Percentiles rank a stretch among this genome's conserved stretches.
phyloP scores from a whole-genome alignment of 2,888 invertebrate species.

The Pterostichus madidus region DNA sequence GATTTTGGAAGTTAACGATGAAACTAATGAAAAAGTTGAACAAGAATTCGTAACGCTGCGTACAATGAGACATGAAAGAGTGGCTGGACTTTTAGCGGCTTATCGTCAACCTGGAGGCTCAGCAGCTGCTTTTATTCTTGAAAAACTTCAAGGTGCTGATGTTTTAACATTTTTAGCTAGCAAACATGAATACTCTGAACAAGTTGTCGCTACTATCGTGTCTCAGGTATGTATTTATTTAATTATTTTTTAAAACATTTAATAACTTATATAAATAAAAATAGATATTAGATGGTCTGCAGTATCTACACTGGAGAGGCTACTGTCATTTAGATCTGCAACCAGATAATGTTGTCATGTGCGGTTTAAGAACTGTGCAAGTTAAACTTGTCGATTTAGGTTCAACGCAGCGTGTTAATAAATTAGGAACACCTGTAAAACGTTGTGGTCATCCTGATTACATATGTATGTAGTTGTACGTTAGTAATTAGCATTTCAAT shows the following conservation, averaged over 20 bases:
- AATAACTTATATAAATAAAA: slow-evolving; percentile 48
- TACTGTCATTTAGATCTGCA: slow-evolving; percentile 93
- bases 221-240: slow-evolving; percentile 81
- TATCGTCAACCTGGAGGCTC: slow-evolving; percentile 85
- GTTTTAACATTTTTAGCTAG: slow-evolving; percentile 93
- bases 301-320: slow-evolving; percentile 97
- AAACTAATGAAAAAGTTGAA: slow-evolving; percentile 83
- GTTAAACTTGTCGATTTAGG: slow-evolving; percentile 97
- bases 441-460: slow-evolving; percentile 88
- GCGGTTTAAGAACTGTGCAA: slow-evolving; percentile 89
- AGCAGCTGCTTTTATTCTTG: slow-evolving; percentile 86
- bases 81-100: slow-evolving; percentile 87
- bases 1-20: slow-evolving; percentile 84
- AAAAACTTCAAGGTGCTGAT: slow-evolving; percentile 94
- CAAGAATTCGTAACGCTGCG: slow-evolving; percentile 92
- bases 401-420: slow-evolving; percentile 89
- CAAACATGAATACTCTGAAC: slow-evolving; percentile 94
- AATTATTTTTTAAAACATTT: slow-evolving; percentile 20
- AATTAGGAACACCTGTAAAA: slow-evolving; percentile 86
- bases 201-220: slow-evolving; percentile 92
- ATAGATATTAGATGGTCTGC: slow-evolving; percentile 90
- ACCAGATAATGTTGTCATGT: slow-evolving; percentile 97
- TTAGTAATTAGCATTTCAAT: neutral
- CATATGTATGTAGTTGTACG: slow-evolving; percentile 78
- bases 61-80: slow-evolving; percentile 91